Percentiles rank a stretch among this genome's conserved stretches.
phyloP scores from a whole-genome alignment of 2,113 vertebrate species.

The Cichladusa arquata region DNA sequence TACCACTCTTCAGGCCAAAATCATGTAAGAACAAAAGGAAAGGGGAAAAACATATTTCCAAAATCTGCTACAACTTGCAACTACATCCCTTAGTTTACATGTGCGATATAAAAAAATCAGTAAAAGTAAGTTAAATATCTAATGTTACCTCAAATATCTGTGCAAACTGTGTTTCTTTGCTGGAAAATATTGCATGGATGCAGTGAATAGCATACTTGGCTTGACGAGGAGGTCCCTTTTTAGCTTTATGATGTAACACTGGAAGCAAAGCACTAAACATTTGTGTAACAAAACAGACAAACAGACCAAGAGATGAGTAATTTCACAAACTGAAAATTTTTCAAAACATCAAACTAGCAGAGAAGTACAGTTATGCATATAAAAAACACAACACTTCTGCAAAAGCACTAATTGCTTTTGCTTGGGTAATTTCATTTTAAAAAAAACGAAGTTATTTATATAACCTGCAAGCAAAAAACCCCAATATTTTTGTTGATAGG shows the following conservation, averaged over 20 bases:
- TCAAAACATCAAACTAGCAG: background rate
- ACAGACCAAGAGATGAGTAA: background rate
- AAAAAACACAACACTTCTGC: background rate
- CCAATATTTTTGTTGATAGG: background rate
- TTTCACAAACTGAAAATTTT: background rate
- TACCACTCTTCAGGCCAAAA: background rate
- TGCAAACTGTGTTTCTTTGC: conserved; percentile 97
- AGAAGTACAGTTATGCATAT: background rate
- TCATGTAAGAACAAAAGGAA: background rate
- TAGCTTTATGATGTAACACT: conserved; percentile 96
- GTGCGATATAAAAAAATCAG: background rate
- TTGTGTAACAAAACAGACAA: conserved; percentile 24
- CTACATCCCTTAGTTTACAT: background rate
- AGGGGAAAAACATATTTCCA: background rate
- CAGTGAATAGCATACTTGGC: conserved; percentile 98
- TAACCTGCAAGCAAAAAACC: background rate
- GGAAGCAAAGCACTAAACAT: conserved; percentile 87
- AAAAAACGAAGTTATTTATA: background rate
- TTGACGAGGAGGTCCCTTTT: conserved; percentile 92
- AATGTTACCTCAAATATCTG: conserved; percentile 96
- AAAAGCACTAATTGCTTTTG: background rate
- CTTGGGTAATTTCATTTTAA: background rate
- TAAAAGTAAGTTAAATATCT: background rate
- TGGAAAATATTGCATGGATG: conserved; percentile 97
- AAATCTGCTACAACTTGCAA: background rate